Conservation (phyloP, 2,888 invertebrate genomes). For the Argynnis bischoffii region DNA sequence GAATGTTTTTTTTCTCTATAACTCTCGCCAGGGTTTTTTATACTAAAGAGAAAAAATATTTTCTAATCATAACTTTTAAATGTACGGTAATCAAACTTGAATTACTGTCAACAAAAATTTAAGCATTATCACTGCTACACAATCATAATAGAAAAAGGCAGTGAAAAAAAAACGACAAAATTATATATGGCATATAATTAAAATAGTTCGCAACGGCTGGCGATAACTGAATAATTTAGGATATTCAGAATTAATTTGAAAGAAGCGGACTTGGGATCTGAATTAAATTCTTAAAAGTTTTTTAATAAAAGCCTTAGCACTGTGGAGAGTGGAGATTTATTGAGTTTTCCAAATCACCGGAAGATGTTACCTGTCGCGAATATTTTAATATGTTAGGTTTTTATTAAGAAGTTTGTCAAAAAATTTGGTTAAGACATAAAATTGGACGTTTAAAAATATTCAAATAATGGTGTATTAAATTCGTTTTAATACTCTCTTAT, state of each 20-base stretch:
- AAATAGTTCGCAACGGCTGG: slow-evolving; percentile 21
- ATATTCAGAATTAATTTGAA: slow-evolving; percentile 37
- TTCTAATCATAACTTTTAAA: too few relatives aligned
- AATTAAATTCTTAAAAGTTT: slow-evolving; percentile 68
- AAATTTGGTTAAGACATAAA: background rate
- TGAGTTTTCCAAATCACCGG: slow-evolving; percentile 42
- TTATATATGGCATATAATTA: slow-evolving; percentile 19
- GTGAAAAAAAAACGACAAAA: background rate
- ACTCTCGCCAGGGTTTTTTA: too few relatives aligned
- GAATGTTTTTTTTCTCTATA: too few relatives aligned
- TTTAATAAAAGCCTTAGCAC: slow-evolving; percentile 64
- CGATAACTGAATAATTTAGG: slow-evolving; percentile 31
- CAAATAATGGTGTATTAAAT: too few relatives aligned
- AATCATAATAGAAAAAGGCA: background rate
- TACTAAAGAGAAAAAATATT: too few relatives aligned
- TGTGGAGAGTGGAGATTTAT: slow-evolving; percentile 61
- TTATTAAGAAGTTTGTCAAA: slow-evolving; percentile 9
- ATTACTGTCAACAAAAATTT: too few relatives aligned
- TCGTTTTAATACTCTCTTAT: too few relatives aligned
- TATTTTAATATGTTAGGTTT: slow-evolving; percentile 14
- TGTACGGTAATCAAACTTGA: too few relatives aligned
- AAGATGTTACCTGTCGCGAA: slow-evolving; percentile 21
- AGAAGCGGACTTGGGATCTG: slow-evolving; percentile 50
- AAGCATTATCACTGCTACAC: background rate
- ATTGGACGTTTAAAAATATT: too few relatives aligned